These are phyloP conservation scores for Bagarius yarrelli DNA, from an alignment of 2,113 vertebrate species.

Conservation along the genomic window DNA sequence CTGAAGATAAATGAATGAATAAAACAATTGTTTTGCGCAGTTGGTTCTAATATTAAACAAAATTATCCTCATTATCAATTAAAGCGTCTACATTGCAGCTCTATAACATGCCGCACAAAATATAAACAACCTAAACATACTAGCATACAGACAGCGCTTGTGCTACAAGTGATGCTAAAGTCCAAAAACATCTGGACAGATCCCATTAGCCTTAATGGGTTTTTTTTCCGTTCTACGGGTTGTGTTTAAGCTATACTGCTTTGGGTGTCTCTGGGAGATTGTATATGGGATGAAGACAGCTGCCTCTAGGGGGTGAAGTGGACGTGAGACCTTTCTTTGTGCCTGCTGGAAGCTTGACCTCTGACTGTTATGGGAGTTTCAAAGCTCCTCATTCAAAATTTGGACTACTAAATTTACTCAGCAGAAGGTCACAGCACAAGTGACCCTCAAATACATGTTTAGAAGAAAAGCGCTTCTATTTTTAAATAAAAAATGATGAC, in stretches of 20 bases:
- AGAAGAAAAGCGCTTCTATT: not conserved
- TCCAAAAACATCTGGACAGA: slow-evolving; percentile 2
- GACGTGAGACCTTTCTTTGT: not conserved
- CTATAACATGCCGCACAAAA: not conserved
- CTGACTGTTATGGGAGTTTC: not conserved
- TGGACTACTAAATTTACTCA: not conserved
- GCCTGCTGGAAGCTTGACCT: slow-evolving; percentile 16
- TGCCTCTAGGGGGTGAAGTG: slow-evolving; percentile 4
- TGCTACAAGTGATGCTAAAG: not conserved
- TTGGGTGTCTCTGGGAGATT: not conserved
- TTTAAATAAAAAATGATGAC: not conserved
- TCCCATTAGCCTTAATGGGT: slow-evolving; percentile 8
- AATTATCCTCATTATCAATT: not conserved
- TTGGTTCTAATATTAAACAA: not conserved
- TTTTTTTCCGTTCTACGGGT: not conserved
- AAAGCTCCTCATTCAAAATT: not conserved
- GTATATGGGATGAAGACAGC: slow-evolving; percentile 2
- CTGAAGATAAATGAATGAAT: not conserved
- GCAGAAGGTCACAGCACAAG: not conserved
- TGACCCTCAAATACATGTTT: not conserved
- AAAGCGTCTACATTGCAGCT: not conserved
- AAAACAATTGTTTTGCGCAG: not conserved
- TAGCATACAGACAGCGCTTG: not conserved
- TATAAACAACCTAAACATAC: not conserved
- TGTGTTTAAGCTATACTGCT: not conserved